Evolutionary conservation across 2,797 vertebrate genomes (phyloP), one percentile per base, ranked within the genome.

Genomic region (Megalops cyprinoides): DNA sequence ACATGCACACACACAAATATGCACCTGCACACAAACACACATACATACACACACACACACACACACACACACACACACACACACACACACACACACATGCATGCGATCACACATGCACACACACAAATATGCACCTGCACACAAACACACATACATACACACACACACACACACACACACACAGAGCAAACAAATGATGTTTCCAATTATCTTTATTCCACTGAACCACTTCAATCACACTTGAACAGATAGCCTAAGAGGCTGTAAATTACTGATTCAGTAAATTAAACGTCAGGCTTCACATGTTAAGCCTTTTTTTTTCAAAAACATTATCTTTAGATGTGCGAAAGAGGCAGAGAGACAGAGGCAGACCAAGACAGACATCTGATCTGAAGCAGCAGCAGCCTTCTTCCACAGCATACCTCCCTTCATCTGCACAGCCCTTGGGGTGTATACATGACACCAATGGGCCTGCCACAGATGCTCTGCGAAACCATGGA

Each of bases 191-290:
- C 60, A 79, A 69, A 80, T 49, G 46, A 62, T 55, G 23, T 53
- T 73, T 53, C 75, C 62, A 71, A 74, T 67, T 81, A 55, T 44
- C 48, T 81, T 76, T 53, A 53, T 49, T 67, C 23, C 77, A 76
- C 60, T 65, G 20, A 76, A 56, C 49, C 48, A 53, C 34, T 55
- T 67, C 62, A 77, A 58, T 81, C 51, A 56, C 75, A 81, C 74
- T 77, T 81, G 75, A 55, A 15, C 42, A 49, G 31, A 28, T 20
- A 51, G 56, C 60, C 48, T 37, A 71, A 55, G 49, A 69, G 48
- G 62, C 58, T 37, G 37, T 46, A 53, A 76, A 48, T 77, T 71
- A 58, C 37, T 77, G 48, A 55, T 65, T 80, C n/a, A 37, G 37
- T 69, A 53, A 76, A 65, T 81, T 69, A 67, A 34, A 75, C 18